Evolutionary conservation across 2,888 invertebrate species (phyloP).

Genomic region (Epinotia bilunana): DNA sequence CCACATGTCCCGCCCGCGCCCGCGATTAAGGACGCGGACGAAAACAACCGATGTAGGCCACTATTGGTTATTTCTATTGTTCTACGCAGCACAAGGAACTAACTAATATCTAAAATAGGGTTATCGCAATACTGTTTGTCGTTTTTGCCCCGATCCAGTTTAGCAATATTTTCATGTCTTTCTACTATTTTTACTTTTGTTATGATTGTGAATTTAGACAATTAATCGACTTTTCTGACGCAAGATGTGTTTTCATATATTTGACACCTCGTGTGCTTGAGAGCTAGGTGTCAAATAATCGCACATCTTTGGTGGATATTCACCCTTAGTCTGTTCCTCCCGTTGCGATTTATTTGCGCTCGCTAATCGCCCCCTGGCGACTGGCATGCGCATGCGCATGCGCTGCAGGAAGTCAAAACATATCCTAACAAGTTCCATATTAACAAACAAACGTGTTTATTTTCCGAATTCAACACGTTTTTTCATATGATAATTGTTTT

Average conservation of each 20-base stretch:
- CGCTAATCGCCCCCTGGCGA: not conserved
- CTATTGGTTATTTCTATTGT: constrained; percentile 25
- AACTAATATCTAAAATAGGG: not conserved
- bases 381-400: not conserved
- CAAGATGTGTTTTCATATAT: too few species aligned
- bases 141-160: not conserved
- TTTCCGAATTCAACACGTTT: not conserved
- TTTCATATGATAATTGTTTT: not conserved
- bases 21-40: constrained; percentile 28
- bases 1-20: constrained; percentile 31
- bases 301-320: too few species aligned
- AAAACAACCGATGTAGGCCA: constrained; percentile 37
- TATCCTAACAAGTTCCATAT: not conserved
- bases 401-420: not conserved
- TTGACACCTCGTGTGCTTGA: too few species aligned
- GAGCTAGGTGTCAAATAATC: too few species aligned
- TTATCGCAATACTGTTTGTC: not conserved
- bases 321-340: not conserved
- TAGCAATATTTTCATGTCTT: too few species aligned
- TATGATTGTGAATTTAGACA: too few species aligned
- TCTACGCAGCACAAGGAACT: constrained; percentile 6
- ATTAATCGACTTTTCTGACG: too few species aligned
- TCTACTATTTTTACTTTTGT: too few species aligned
- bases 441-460: not conserved
- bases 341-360: not conserved